A percentile compares a stretch with the other conserved stretches of the same genome.
phyloP scores from a whole-genome alignment of 2,113 vertebrate species.

The Sakesphorus luctuosus region DNA sequence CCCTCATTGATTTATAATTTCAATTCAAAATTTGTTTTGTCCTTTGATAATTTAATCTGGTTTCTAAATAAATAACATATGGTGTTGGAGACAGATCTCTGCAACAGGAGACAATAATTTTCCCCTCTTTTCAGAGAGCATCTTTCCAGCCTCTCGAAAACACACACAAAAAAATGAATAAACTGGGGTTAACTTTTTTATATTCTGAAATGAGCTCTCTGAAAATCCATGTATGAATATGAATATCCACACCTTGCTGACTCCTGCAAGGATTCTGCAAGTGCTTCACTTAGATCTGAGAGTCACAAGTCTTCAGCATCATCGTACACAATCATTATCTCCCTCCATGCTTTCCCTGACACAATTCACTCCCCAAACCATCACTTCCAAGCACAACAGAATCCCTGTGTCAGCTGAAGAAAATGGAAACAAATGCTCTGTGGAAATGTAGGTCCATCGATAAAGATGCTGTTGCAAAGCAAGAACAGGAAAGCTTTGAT shows the following conservation, averaged over 20 bases:
- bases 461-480: not conserved
- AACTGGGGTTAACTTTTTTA: not conserved
- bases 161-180: not conserved
- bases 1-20: not conserved
- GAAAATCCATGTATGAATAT: not conserved
- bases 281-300: not conserved
- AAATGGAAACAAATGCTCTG: not conserved
- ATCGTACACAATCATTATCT: not conserved
- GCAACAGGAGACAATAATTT: not conserved
- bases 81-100: not conserved
- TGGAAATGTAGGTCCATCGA: not conserved
- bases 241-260: not conserved
- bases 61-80: not conserved
- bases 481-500: not conserved
- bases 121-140: not conserved
- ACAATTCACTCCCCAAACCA: not conserved
- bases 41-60: slow-evolving; percentile 16
- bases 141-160: not conserved
- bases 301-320: not conserved
- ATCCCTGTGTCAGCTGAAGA: not conserved
- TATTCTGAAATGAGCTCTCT: not conserved
- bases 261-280: not conserved
- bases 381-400: not conserved
- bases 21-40: slow-evolving; percentile 16
- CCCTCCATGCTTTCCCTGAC: not conserved